phyloP scores from a whole-genome alignment of 1,140 invertebrate genomes.

The Sweltsa coloradensis region DNA sequence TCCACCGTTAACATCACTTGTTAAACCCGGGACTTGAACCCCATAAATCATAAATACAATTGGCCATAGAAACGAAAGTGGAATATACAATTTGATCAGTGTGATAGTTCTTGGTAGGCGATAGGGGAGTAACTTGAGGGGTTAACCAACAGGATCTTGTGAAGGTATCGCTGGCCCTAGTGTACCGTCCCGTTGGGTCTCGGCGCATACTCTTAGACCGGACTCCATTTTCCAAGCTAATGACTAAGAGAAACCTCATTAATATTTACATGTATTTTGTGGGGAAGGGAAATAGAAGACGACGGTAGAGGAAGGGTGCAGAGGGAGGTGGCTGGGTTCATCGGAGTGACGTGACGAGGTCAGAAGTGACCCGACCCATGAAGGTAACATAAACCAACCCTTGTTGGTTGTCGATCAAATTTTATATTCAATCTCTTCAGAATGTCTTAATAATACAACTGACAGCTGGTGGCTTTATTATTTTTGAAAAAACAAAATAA shows the following conservation, averaged over 20 bases:
- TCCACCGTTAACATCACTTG: too few species aligned
- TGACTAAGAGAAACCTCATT: constrained; percentile 14
- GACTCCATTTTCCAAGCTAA: constrained; percentile 14
- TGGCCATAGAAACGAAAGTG: too few species aligned
- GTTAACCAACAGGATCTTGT: too few species aligned
- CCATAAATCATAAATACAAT: too few species aligned
- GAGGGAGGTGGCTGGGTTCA: constrained; percentile 1
- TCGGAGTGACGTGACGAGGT: constrained; percentile 4
- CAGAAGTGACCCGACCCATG: not conserved
- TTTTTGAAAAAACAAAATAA: not conserved
- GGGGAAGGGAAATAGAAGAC: not conserved
- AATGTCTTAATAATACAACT: constrained; percentile 1
- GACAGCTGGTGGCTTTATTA: constrained; percentile 5
- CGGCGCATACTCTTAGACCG: constrained; percentile 4
- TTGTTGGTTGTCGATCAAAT: not conserved
- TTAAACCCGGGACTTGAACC: too few species aligned
- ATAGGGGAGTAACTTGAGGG: too few species aligned
- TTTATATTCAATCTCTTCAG: not conserved
- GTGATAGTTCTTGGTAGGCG: too few species aligned
- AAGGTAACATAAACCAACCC: not conserved
- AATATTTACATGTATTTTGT: constrained; percentile 14
- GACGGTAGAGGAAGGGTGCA: not conserved
- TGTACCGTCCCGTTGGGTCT: not conserved
- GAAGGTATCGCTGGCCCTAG: not conserved
- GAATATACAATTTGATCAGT: too few species aligned